Conservation (phyloP, 2,113 vertebrate species). For the Saguinus imperator region DNA sequence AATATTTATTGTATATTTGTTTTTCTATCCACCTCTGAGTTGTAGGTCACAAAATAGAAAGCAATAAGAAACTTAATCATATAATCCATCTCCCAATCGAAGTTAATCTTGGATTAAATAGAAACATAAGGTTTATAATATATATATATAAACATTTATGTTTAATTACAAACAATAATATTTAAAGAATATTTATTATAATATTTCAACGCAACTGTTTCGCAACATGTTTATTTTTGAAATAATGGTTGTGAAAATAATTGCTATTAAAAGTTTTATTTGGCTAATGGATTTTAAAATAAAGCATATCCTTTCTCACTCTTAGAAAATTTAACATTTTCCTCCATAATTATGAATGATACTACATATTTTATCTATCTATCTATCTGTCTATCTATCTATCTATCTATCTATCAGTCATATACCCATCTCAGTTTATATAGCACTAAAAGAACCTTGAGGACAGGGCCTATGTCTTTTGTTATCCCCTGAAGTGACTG, state of each 20-base stretch:
- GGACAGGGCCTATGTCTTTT: neutral
- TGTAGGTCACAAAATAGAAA: neutral
- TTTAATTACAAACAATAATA: neutral
- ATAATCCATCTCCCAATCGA: neutral
- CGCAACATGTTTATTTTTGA: neutral
- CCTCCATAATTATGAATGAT: neutral
- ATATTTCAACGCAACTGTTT: neutral
- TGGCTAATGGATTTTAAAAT: neutral
- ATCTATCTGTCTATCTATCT: neutral
- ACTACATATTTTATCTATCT: neutral
- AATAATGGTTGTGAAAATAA: neutral
- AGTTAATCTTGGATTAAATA: neutral
- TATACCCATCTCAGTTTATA: neutral
- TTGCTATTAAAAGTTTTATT: neutral
- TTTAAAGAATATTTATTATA: neutral
- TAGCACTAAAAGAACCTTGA: neutral
- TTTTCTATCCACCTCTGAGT: neutral
- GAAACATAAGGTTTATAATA: neutral
- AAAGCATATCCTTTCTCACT: neutral
- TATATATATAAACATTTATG: neutral
- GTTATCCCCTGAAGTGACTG: neutral
- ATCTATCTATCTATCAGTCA: neutral
- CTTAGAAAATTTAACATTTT: slow-evolving; percentile 21
- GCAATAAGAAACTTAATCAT: neutral
- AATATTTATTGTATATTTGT: neutral